Evolutionary conservation across 2,888 invertebrate species (phyloP).

Genomic region (Ischnus inquisitorius): DNA sequence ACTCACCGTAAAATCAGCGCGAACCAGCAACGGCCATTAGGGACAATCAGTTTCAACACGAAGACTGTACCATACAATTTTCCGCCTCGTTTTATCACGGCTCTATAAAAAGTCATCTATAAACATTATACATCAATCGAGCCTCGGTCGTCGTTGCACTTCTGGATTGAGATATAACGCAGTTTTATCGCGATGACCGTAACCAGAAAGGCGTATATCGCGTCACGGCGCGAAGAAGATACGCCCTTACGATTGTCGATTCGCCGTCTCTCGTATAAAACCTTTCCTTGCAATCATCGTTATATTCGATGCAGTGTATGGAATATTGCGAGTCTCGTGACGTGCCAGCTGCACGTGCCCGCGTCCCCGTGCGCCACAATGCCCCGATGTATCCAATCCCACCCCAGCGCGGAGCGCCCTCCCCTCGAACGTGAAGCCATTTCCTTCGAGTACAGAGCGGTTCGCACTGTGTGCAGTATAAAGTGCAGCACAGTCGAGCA

Average conservation of each 20-base stretch:
- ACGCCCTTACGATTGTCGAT: background rate
- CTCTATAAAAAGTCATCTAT: background rate
- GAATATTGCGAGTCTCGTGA: conserved; percentile 59
- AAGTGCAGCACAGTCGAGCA: conserved; percentile 3
- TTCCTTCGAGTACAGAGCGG: conserved; percentile 49
- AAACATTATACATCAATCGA: background rate
- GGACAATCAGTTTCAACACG: conserved; percentile 4
- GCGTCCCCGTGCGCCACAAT: conserved; percentile 27
- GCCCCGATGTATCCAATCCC: conserved; percentile 29
- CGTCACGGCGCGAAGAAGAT: background rate
- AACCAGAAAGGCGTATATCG: no score
- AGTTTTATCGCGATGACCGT: no score
- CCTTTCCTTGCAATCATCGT: conserved; percentile 24
- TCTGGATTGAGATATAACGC: background rate
- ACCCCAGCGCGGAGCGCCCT: background rate
- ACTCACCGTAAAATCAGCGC: conserved; percentile 27
- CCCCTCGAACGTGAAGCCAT: conserved; percentile 34
- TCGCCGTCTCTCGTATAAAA: conserved; percentile 13
- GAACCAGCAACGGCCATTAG: conserved; percentile 24
- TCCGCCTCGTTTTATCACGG: background rate
- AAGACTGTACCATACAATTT: background rate
- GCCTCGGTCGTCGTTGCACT: background rate
- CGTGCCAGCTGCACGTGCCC: conserved; percentile 46
- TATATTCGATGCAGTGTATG: conserved; percentile 17
- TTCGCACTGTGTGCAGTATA: conserved; percentile 8